Evolutionary conservation across 1,140 invertebrate species (phyloP), one percentile per base, ranked within the genome.

Genomic region (Drosophila orena): DNA sequence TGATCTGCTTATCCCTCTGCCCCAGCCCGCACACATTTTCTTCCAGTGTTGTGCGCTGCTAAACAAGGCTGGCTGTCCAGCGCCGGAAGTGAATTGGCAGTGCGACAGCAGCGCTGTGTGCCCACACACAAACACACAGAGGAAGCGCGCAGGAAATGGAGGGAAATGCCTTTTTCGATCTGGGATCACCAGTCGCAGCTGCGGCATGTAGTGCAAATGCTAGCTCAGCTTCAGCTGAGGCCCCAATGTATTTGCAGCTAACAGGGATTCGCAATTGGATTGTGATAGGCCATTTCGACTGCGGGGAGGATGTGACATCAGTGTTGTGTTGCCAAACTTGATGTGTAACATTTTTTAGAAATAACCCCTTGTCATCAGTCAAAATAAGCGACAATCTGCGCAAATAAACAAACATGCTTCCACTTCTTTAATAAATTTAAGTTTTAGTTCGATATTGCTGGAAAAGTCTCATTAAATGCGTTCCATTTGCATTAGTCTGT

Each of bases 11-110:
- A n/a, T n/a, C 3, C 34, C 14, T 4, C 0, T 5, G 4, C 55
- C 14, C n/a, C 4, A 14, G 2, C 4, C n/a, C 2, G 22, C 15
- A n/a, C 14, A 30, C 14, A 27, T 17, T 70, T 74, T 62, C 27
- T 20, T 17, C 20, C 55, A 74, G 71, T 75, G 70, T 56, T 17
- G 20, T 15, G 20, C 22, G 42, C 42, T 24, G 68, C 71, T 76
- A 53, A 75, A 47, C 71, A 64, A 27, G 30, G 55, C n/a, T n/a
- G n/a, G n/a, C 42, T 81, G 78, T 86, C 83, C 78, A 81, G 78
- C 50, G 46, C 74, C 83, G 83, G 83, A 81, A 68, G 81, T 76
- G 47, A 86, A 86, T 81, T 81, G 83, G 83, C 83, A 86, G 56
- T 78, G 78, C 83, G 81, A 64, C 74, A 78, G 65, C 68, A 56